Conservation (phyloP, 2,113 vertebrate genomes). For the Danio rerio region GRCz12tu NC_133193.1:50277501-50278000, state of each 20-base stretch:
- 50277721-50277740: slow-evolving; percentile 50
- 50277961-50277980: slow-evolving; percentile 66
- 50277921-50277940: slow-evolving; percentile 65
- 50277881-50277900: not conserved
- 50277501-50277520: slow-evolving; percentile 50
- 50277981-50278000: slow-evolving; percentile 52
- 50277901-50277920: slow-evolving; percentile 51
- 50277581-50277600: not conserved
- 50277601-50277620: slow-evolving; percentile 20
- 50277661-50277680: not conserved
- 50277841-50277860: slow-evolving; percentile 51
- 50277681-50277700: not conserved
- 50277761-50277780: slow-evolving; percentile 57
- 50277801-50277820: slow-evolving; percentile 43
- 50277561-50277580: slow-evolving; percentile 5
- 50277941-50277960: slow-evolving; percentile 54
- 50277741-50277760: slow-evolving; percentile 57
- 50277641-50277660: not conserved
- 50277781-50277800: slow-evolving; percentile 51
- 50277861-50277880: slow-evolving; percentile 46
- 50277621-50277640: not conserved
- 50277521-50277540: slow-evolving; percentile 29
- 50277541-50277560: slow-evolving; percentile 19
- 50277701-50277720: slow-evolving; percentile 1
- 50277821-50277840: slow-evolving; percentile 51